These are phyloP conservation scores for Tangara arthus DNA, from an alignment of 2,797 vertebrate species.

Conservation along the genomic window DNA sequence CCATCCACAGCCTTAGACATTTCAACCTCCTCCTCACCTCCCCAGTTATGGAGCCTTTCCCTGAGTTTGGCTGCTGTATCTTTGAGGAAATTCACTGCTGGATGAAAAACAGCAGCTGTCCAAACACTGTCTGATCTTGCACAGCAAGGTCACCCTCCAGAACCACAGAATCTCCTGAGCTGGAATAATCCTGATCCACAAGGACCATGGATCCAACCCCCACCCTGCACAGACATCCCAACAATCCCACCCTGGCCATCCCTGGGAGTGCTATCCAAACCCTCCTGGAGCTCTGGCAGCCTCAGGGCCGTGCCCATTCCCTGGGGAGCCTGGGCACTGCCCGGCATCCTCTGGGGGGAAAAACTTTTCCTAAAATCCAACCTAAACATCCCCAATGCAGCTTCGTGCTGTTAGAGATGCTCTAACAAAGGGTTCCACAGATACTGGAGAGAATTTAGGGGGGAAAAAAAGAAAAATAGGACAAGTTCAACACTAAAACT, in stretches of 20 bases:
- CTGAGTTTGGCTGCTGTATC: neutral
- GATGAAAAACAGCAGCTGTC: neutral
- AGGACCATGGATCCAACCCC: accelerated
- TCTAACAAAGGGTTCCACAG: neutral
- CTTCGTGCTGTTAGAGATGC: neutral
- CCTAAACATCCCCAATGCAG: neutral
- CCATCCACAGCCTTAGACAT: neutral
- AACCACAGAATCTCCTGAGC: neutral
- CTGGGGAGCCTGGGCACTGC: neutral
- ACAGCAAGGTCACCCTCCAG: neutral
- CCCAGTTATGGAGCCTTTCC: neutral
- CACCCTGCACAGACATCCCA: neutral
- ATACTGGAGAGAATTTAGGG: neutral
- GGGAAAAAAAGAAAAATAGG: neutral
- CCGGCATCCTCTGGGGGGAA: neutral
- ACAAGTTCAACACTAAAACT: neutral
- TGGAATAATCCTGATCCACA: neutral
- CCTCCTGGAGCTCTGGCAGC: neutral
- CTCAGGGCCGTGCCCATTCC: accelerated
- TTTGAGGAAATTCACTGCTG: neutral
- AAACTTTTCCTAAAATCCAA: neutral
- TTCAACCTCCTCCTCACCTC: neutral
- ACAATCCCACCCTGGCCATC: neutral
- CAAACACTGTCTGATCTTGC: neutral
- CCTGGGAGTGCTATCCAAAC: accelerated